Base-by-base conservation (phyloP, 2,797 vertebrate species). In the Typhlichthys subterraneus region DNA sequence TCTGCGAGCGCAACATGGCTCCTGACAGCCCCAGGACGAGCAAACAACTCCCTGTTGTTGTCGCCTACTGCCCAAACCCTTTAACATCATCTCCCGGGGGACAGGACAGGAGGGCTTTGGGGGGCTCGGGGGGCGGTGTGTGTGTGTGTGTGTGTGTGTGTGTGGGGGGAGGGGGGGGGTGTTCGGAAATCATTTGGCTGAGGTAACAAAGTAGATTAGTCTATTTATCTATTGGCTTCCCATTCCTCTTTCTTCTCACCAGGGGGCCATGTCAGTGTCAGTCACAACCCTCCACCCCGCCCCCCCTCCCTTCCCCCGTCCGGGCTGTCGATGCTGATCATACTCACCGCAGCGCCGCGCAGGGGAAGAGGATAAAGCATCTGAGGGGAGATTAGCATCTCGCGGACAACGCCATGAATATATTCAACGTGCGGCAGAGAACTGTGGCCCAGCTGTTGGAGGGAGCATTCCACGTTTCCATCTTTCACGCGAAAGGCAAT, bases 381-480 rank as follows among this genome's bases (percentile, higher is more conserved):
- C 70, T 50, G 72, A 62, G 29, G 60, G 42, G 73, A 79, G 73
- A 76, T 88, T 82, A 85, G 76, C 82, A 88, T 86, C 83, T 75
- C 62, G 66, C 53, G 73, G 75, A 71, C 77, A 61, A 77, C 33
- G 76, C 84, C 85, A 88, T 89, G 87, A 89, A 88, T 89, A 87
- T 87, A 91, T 91, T 87, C 85, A 87, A 80, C 66, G 10, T 1
- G n/a, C 54, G 46, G 67, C 7, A 3, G 69, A 82, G 70, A 81
- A 80, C 71, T 72, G 88, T 57, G 87, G 86, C 88, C 85, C 91
- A 91, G 89, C 89, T 91, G 91, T 87, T 87, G 65, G 53, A 67
- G 73, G 84, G 83, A 85, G 81, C 82, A 75, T 87, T 87, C 88
- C 75, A 81, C 87, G 87, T 90, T 85, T 84, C 80, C 82, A 42